phyloP scores from a whole-genome alignment of 1,140 invertebrate species.

The Cardiocondyla obscurior region DNA sequence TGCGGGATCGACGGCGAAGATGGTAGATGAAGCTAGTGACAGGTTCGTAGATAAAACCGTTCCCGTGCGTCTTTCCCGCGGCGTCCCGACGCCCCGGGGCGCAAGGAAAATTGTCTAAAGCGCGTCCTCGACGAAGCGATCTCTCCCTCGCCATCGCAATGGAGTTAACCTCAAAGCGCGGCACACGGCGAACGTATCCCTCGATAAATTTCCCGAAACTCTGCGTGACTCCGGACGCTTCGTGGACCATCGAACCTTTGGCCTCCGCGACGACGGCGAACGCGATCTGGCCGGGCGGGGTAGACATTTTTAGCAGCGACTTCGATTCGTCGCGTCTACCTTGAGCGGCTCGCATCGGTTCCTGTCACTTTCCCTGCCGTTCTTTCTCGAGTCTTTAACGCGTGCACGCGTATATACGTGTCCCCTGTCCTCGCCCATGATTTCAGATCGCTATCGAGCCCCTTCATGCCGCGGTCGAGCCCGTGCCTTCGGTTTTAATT shows the following conservation, averaged over 20 bases:
- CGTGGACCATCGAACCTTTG: conserved; percentile 12
- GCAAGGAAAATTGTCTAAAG: background rate
- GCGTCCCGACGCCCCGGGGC: background rate
- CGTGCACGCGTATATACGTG: background rate
- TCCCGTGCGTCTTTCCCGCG: background rate
- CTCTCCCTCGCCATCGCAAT: background rate
- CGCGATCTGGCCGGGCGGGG: background rate
- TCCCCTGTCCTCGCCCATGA: background rate
- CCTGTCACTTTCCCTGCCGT: conserved; percentile 39
- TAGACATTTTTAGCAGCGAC: background rate
- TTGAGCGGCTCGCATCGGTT: background rate
- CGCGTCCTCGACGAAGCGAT: background rate
- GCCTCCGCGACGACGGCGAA: background rate
- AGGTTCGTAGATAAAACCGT: conserved; percentile 77
- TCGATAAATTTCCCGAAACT: conserved; percentile 9
- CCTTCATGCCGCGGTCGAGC: too few relatives aligned
- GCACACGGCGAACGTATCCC: conserved; percentile 13
- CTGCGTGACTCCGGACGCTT: conserved; percentile 15
- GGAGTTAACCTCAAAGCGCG: conserved; percentile 53
- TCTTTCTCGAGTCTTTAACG: background rate
- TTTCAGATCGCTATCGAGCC: background rate
- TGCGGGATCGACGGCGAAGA: conserved; percentile 78
- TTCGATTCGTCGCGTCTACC: background rate
- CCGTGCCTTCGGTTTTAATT: background rate
- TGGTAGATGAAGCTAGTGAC: conserved; percentile 83